Percentiles rank a stretch among this genome's conserved stretches.
Conservation (phyloP, 2,888 invertebrate genomes). For the Callinectes sapidus region DNA sequence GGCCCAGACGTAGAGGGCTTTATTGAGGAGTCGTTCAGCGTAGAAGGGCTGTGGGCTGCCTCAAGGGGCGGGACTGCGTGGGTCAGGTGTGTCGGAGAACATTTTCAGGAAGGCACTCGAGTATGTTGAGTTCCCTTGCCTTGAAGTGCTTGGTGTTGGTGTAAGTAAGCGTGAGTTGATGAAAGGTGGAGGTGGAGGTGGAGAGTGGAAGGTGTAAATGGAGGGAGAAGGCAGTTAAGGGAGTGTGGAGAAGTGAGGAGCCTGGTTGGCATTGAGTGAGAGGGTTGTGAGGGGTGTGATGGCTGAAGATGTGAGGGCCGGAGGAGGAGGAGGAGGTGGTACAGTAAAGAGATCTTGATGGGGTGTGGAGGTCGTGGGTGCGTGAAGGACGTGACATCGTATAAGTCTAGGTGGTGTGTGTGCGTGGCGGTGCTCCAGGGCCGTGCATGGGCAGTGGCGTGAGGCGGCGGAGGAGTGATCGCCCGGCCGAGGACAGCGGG, state of each 20-base stretch:
- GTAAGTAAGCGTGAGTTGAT: not conserved
- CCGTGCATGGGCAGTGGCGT: not conserved
- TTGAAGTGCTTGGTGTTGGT: not conserved
- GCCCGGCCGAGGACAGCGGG: not conserved
- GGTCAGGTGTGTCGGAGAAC: conserved; percentile 11
- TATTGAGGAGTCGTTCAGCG: conserved; percentile 50
- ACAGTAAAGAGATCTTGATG: conserved; percentile 23
- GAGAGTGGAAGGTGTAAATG: not conserved
- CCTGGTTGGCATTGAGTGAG: not conserved
- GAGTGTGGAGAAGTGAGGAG: not conserved
- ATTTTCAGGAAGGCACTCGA: not conserved
- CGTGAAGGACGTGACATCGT: not conserved
- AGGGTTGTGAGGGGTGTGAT: not conserved
- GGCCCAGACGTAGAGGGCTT: conserved; percentile 43
- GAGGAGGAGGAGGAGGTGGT: not conserved
- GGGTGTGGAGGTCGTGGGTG: not conserved
- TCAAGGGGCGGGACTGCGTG: not conserved
- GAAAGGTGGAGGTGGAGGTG: not conserved
- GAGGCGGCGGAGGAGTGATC: conserved; percentile 11
- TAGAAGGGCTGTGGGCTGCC: not conserved
- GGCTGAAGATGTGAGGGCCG: not conserved
- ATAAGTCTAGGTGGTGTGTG: not conserved
- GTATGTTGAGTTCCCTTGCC: not conserved
- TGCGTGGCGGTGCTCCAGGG: not conserved
- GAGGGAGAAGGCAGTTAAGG: not conserved